phyloP scores from a whole-genome alignment of 2,113 vertebrate species.

The Chiloscyllium plagiosum region DNA sequence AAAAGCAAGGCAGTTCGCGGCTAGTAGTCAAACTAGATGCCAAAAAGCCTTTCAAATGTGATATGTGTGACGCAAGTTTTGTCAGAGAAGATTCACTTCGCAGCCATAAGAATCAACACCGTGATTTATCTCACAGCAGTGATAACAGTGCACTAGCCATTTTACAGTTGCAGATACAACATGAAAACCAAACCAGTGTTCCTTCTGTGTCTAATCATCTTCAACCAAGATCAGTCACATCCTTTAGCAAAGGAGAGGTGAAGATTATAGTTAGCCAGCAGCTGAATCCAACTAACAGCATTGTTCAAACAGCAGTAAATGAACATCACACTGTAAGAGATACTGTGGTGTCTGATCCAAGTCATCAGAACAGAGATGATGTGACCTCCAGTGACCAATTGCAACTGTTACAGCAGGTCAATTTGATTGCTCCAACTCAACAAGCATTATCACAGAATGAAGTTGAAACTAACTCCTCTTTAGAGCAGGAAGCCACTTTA shows the following conservation, averaged over 20 bases:
- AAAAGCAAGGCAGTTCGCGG: constrained; percentile 60
- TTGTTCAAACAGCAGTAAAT: constrained; percentile 52
- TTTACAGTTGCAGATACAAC: constrained; percentile 57
- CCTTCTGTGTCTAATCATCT: constrained; percentile 52
- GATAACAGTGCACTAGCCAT: constrained; percentile 52
- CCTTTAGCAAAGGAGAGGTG: constrained; percentile 65
- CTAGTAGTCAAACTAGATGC: constrained; percentile 82
- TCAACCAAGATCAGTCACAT: constrained; percentile 48
- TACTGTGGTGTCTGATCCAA: constrained; percentile 60
- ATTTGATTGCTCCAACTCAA: constrained; percentile 64
- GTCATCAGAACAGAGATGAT: constrained; percentile 59
- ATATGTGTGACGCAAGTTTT: constrained; percentile 77
- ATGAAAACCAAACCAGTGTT: constrained; percentile 40
- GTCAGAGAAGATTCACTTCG: constrained; percentile 89
- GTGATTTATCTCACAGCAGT: constrained; percentile 50
- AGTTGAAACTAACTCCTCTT: constrained; percentile 49
- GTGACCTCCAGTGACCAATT: constrained; percentile 55
- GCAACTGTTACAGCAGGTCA: constrained; percentile 82
- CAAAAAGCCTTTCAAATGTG: constrained; percentile 77
- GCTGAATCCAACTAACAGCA: constrained; percentile 52
- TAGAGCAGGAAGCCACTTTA: constrained; percentile 65
- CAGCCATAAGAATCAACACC: constrained; percentile 88
- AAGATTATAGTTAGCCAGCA: constrained; percentile 82
- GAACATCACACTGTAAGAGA: constrained; percentile 46
- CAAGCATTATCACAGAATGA: constrained; percentile 53